A percentile compares a stretch with the other conserved stretches of the same genome.
These are phyloP conservation scores for Choloepus hoffmanni DNA, from an alignment of 2,113 vertebrate species.

Conservation along the genomic window DNA sequence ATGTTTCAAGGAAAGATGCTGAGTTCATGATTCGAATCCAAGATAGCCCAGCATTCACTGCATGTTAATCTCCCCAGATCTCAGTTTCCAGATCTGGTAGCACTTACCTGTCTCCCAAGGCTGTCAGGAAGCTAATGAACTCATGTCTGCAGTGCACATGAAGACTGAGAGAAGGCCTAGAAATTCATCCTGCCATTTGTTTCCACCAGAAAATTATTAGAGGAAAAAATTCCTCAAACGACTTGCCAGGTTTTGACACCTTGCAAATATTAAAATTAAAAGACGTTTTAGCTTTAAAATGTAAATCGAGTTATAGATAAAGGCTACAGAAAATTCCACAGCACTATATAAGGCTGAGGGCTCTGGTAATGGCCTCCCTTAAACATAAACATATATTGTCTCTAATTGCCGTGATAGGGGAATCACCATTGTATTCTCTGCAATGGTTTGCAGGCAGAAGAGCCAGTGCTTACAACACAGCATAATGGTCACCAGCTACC, in stretches of 20 bases:
- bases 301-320: constrained; percentile 31
- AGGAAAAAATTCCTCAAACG: constrained; percentile 1
- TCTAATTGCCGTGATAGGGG: not conserved
- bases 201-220: constrained; percentile 33
- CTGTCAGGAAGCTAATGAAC: not conserved
- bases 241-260: constrained; percentile 30
- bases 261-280: constrained; percentile 58
- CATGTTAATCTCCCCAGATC: not conserved
- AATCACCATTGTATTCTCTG: not conserved
- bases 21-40: constrained; percentile 36
- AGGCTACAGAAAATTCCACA: constrained; percentile 54
- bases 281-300: not conserved
- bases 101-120: not conserved
- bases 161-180: not conserved
- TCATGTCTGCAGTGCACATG: not conserved
- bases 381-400: not conserved
- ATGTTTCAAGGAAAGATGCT: constrained; percentile 37
- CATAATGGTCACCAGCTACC: not conserved
- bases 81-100: constrained; percentile 54
- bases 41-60: not conserved
- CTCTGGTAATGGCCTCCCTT: constrained; percentile 4
- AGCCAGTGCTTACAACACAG: constrained; percentile 19
- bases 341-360: not conserved
- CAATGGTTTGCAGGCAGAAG: constrained; percentile 41
- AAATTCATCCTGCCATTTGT: constrained; percentile 6